Conservation (phyloP, 2,113 vertebrate genomes). For the Hepsetus odoe region DNA sequence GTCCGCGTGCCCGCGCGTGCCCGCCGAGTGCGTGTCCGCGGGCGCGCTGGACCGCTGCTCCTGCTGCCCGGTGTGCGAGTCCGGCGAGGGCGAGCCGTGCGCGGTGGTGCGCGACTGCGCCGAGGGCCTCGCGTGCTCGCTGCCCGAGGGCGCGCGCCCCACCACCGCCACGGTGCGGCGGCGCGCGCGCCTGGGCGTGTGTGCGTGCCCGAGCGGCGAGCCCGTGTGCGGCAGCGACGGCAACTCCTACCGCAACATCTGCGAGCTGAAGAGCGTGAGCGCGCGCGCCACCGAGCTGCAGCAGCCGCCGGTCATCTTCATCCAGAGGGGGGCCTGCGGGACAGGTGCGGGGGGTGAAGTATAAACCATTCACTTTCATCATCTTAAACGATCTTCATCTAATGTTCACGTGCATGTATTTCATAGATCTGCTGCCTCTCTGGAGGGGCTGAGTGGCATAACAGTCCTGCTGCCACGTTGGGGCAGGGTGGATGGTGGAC, state of each 20-base stretch:
- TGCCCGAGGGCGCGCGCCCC: slow-evolving; percentile 73
- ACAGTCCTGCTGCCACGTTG: background rate
- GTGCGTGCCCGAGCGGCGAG: slow-evolving; percentile 79
- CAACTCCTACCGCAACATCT: slow-evolving; percentile 85
- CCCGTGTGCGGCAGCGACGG: slow-evolving; percentile 93
- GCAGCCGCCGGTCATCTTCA: slow-evolving; percentile 84
- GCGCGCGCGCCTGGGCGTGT: slow-evolving; percentile 77
- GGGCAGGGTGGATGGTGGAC: too few relatives aligned
- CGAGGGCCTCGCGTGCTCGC: slow-evolving; percentile 81
- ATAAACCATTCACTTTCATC: too few relatives aligned
- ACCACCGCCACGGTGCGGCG: slow-evolving; percentile 83
- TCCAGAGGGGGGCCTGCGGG: slow-evolving; percentile 90
- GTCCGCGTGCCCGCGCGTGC: slow-evolving; percentile 74
- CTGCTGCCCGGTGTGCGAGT: slow-evolving; percentile 88
- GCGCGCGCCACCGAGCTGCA: slow-evolving; percentile 73
- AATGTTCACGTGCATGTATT: too few relatives aligned
- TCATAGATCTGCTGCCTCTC: too few relatives aligned
- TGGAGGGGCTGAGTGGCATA: background rate
- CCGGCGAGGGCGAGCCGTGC: slow-evolving; percentile 84
- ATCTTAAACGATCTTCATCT: too few relatives aligned
- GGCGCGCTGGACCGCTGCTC: slow-evolving; percentile 81
- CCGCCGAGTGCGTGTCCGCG: slow-evolving; percentile 74
- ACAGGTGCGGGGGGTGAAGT: too few relatives aligned
- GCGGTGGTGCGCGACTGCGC: slow-evolving; percentile 78
- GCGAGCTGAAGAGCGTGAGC: slow-evolving; percentile 86